These are phyloP conservation scores for Menidia beryllina DNA, from an alignment of 2,113 vertebrate genomes.

Conservation along the genomic window DNA sequence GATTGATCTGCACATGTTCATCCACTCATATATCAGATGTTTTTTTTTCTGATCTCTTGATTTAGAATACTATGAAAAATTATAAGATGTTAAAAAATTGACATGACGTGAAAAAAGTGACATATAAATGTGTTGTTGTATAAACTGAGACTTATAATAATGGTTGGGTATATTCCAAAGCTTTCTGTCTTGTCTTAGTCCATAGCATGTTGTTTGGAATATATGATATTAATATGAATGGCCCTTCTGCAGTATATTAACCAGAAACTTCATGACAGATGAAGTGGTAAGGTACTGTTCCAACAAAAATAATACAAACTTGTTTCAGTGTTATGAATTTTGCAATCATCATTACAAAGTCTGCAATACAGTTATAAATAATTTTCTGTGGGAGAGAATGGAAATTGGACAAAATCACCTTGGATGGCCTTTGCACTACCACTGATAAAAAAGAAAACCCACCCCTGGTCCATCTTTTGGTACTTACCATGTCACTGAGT, in stretches of 20 bases:
- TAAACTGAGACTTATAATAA: too few relatives aligned
- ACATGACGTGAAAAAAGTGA: neutral
- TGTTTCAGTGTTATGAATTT: neutral
- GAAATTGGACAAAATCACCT: slow-evolving; percentile 4
- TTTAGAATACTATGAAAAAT: neutral
- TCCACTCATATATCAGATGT: neutral
- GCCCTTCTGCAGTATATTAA: neutral
- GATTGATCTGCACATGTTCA: slow-evolving; percentile 13
- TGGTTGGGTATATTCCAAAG: too few relatives aligned
- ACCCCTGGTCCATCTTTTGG: slow-evolving; percentile 28
- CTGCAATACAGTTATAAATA: neutral
- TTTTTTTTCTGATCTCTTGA: neutral
- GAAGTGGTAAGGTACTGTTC: neutral
- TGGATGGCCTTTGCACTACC: slow-evolving; percentile 21
- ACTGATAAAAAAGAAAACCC: slow-evolving; percentile 42
- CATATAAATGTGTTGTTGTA: too few relatives aligned
- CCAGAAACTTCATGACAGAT: neutral
- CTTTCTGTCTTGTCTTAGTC: too few relatives aligned
- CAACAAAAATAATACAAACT: neutral
- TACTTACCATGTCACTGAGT: slow-evolving; percentile 26
- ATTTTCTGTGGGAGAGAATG: neutral
- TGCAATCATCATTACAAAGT: neutral
- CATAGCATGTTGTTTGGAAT: too few relatives aligned
- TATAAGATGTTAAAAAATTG: neutral
- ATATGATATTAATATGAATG: neutral